phyloP scores from a whole-genome alignment of 2,888 invertebrate species.

The Hyposoter dolosus region DNA sequence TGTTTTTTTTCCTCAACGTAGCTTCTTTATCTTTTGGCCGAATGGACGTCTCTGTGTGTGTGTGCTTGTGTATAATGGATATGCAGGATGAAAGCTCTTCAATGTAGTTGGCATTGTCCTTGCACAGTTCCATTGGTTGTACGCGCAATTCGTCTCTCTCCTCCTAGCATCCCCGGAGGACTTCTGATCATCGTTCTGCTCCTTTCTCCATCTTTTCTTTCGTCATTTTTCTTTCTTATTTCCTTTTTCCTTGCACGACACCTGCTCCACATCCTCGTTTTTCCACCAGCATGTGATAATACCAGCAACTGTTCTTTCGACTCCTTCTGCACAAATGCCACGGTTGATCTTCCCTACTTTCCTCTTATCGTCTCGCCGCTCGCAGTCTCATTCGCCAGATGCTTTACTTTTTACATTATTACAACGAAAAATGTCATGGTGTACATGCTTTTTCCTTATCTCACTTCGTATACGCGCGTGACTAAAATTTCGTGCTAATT shows the following conservation, averaged over 20 bases:
- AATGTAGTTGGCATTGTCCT: constrained; percentile 56
- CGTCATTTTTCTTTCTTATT: constrained; percentile 59
- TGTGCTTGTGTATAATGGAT: not conserved
- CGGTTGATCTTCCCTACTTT: constrained; percentile 53
- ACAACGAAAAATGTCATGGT: constrained; percentile 17
- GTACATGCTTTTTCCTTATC: not conserved
- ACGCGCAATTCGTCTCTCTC: constrained; percentile 63
- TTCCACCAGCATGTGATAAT: constrained; percentile 58
- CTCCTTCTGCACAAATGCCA: constrained; percentile 23
- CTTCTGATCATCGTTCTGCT: constrained; percentile 68
- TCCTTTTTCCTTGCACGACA: constrained; percentile 69
- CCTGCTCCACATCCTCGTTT: constrained; percentile 72
- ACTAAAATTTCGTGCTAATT: no score
- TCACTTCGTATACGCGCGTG: not conserved
- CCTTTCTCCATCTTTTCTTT: constrained; percentile 41
- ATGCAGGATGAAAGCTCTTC: constrained; percentile 37
- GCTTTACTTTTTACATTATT: constrained; percentile 35
- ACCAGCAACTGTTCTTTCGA: constrained; percentile 31
- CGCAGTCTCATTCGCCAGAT: constrained; percentile 48
- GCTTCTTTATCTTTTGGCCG: constrained; percentile 67
- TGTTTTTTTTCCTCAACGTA: constrained; percentile 57
- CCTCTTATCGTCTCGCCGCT: constrained; percentile 46
- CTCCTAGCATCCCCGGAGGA: constrained; percentile 42
- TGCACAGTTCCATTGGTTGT: constrained; percentile 63
- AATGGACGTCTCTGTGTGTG: constrained; percentile 18